phyloP scores from a whole-genome alignment of 2,797 vertebrate genomes.

The Platyrinchus mystaceus region DNA sequence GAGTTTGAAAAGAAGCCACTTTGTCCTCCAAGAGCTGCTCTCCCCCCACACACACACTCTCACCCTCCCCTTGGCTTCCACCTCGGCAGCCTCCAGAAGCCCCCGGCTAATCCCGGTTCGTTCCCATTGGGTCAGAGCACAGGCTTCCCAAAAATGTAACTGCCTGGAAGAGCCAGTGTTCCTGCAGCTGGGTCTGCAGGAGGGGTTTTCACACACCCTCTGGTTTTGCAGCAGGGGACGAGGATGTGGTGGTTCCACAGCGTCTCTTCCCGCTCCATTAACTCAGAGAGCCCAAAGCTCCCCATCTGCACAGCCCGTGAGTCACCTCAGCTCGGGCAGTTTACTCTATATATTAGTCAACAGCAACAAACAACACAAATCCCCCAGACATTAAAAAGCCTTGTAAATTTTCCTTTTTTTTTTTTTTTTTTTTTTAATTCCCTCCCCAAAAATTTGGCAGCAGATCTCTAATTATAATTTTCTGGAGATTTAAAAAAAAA shows the following conservation, averaged over 20 bases:
- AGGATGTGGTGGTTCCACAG: background rate
- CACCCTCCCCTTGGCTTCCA: background rate
- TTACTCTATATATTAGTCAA: constrained; percentile 40
- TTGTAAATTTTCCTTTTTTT: background rate
- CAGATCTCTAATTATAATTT: background rate
- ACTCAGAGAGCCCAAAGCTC: constrained; percentile 11
- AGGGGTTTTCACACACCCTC: constrained; percentile 61
- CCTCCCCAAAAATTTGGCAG: background rate
- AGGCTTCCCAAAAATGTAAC: constrained; percentile 45
- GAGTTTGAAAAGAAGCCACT: background rate
- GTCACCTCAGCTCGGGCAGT: constrained; percentile 46
- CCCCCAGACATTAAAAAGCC: constrained; percentile 1
- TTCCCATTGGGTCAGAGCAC: background rate
- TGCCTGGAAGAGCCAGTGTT: constrained; percentile 9
- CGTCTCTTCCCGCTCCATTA: constrained; percentile 25
- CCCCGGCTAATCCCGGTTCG: background rate
- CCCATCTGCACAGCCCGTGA: constrained; percentile 66
- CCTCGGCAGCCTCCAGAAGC: constrained; percentile 7
- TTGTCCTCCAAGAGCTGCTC: background rate
- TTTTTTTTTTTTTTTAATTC: background rate
- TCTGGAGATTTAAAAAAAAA: background rate
- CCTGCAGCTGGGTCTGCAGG: constrained; percentile 49
- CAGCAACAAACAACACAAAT: constrained; percentile 48
- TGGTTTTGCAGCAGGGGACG: constrained; percentile 24
- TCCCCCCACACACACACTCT: background rate